Evolutionary conservation across 1,140 invertebrate genomes (phyloP), one percentile per base, ranked within the genome.

Genomic region (Cydia pomonella): DNA sequence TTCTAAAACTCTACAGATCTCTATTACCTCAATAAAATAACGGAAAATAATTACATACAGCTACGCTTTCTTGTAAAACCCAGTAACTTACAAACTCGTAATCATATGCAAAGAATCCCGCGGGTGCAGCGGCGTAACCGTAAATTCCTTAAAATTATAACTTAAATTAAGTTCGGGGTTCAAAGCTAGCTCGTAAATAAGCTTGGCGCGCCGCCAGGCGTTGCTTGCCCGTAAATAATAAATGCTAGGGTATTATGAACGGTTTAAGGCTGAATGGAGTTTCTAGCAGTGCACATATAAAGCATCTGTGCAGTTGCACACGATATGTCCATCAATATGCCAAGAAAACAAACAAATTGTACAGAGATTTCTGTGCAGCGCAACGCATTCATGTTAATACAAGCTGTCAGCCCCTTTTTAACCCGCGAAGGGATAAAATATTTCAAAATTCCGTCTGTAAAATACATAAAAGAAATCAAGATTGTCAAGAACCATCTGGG

Each of bases 61-160:
- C 16, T 16, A 47, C 44, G 29, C 29, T 33, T 38, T 38, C 47
- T 59, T 21, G 21, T 21, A 59, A 59, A 23, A n/a, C 9, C 53
- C 53, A n/a, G 53, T 59, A 59, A 59, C 53, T 59, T 59, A 59
- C 53, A 59, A 59, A 59, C 18, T 59, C 21, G 10, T 59, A 59
- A 59, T 59, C 53, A 59, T 23, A 59, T 59, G 53, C 53, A 59
- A 59, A 59, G 53, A 59, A 59, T 59, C 53, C 53, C 53, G 5
- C 53, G 9, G 53, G 53, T 59, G 53, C 53, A 59, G 18, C 7
- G 21, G 7, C 3, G 9, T 59, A 59, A 27, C 27, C 23, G 25
- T 64, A 64, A 64, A 64, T 29, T 29, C 63, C 63, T 64, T 64
- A 33, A 64, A 64, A 64, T 64, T 64, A 64, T 64, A 64, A 64